A percentile compares a stretch with the other conserved stretches of the same genome.
Conservation (phyloP, 2,888 invertebrate species). For the Parelbella ahira region DNA sequence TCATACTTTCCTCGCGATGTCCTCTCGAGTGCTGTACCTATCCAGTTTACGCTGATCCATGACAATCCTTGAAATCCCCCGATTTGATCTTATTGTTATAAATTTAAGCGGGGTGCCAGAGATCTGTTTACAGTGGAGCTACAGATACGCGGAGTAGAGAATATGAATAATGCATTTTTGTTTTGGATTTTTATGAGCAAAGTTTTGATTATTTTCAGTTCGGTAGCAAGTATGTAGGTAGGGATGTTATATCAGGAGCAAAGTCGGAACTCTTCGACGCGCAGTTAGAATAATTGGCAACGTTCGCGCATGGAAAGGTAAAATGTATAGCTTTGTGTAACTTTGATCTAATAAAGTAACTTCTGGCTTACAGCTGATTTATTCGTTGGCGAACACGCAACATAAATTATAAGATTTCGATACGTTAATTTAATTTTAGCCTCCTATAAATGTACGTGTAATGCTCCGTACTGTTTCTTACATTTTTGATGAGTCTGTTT, state of each 20-base stretch:
- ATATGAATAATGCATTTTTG: slow-evolving; percentile 81
- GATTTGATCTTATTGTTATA: slow-evolving; percentile 40
- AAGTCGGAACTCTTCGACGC: slow-evolving; percentile 53
- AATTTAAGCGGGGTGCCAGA: slow-evolving; percentile 36
- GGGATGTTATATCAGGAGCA: slow-evolving; percentile 45
- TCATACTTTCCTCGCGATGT: slow-evolving; percentile 71
- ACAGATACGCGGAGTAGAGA: slow-evolving; percentile 59
- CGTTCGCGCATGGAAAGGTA: slow-evolving; percentile 41
- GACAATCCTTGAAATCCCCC: slow-evolving; percentile 39
- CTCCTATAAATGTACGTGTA: background rate
- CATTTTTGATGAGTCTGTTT: slow-evolving; percentile 17
- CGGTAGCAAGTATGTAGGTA: slow-evolving; percentile 64
- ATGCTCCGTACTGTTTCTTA: slow-evolving; percentile 7
- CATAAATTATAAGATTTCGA: slow-evolving; percentile 24
- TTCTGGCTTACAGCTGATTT: slow-evolving; percentile 45
- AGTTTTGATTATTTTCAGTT: slow-evolving; percentile 81
- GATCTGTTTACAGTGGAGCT: slow-evolving; percentile 49
- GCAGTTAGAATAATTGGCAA: slow-evolving; percentile 59
- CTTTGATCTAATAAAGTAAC: slow-evolving; percentile 52
- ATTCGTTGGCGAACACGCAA: slow-evolving; percentile 29
- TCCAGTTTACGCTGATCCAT: slow-evolving; percentile 52
- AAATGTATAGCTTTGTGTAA: slow-evolving; percentile 43
- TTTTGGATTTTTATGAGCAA: slow-evolving; percentile 80
- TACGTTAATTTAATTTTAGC: slow-evolving; percentile 20
- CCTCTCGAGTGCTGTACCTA: slow-evolving; percentile 52